Conservation (phyloP, 2,888 invertebrate species). For the Agrenia bidenticulata region DNA sequence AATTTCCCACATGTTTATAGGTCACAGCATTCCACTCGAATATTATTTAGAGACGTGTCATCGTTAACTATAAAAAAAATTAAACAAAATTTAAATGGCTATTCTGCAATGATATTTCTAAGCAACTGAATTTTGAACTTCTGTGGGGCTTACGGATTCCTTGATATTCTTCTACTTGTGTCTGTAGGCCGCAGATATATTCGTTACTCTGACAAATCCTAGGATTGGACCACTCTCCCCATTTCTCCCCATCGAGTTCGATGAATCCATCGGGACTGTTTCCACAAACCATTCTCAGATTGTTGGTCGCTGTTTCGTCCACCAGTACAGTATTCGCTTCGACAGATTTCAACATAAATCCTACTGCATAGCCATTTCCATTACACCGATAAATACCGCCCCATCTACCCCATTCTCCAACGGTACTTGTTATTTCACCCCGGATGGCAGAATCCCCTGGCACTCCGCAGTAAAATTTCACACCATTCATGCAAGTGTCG, state of each 20-base stretch:
- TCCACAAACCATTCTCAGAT: slow-evolving; percentile 44
- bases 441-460: slow-evolving; percentile 1
- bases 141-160: slow-evolving; percentile 39
- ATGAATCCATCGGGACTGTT: slow-evolving; percentile 33
- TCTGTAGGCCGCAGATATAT: slow-evolving; percentile 48
- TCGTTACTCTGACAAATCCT: slow-evolving; percentile 35
- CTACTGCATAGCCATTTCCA: slow-evolving; percentile 36
- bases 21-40: slow-evolving; percentile 48
- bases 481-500: slow-evolving; percentile 31
- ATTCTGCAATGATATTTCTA: background rate
- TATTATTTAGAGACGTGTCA: slow-evolving; percentile 48
- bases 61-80: slow-evolving; percentile 37
- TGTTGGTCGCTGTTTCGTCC: slow-evolving; percentile 49
- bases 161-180: slow-evolving; percentile 46
- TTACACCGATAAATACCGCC: slow-evolving; percentile 40
- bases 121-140: slow-evolving; percentile 8
- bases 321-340: slow-evolving; percentile 29
- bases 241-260: slow-evolving; percentile 43
- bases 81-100: background rate
- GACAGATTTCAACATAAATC: slow-evolving; percentile 33
- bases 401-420: slow-evolving; percentile 48
- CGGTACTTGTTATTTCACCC: slow-evolving; percentile 29
- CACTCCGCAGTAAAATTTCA: slow-evolving; percentile 40
- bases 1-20: slow-evolving; percentile 16
- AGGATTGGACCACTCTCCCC: slow-evolving; percentile 44